A percentile compares a stretch with the other conserved stretches of the same genome.
Evolutionary conservation across 2,113 vertebrate genomes (phyloP).

Genomic region (Tylochromis polylepis): DNA sequence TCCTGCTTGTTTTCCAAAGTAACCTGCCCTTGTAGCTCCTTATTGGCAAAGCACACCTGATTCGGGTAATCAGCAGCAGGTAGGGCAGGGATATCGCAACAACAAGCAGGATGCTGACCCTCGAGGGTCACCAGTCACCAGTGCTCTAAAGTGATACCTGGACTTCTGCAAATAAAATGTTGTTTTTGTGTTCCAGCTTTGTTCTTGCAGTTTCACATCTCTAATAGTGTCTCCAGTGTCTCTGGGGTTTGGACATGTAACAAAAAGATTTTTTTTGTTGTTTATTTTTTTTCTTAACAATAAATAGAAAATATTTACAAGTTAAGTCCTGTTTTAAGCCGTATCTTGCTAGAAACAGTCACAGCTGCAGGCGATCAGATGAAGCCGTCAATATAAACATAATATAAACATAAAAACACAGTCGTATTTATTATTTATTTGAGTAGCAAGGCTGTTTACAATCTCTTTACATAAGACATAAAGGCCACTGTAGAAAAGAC

Average conservation of each 20-base stretch:
- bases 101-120: too few relatives aligned
- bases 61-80: too few relatives aligned
- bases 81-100: too few relatives aligned
- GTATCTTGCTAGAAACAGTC: background rate
- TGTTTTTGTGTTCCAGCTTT: background rate
- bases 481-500: background rate
- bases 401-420: background rate
- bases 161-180: background rate
- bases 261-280: background rate
- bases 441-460: background rate
- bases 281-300: background rate
- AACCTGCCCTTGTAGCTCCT: too few relatives aligned
- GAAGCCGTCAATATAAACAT: background rate
- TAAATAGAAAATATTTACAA: background rate
- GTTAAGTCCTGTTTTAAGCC: background rate
- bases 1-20: too few relatives aligned
- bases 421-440: background rate
- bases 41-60: too few relatives aligned
- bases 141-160: background rate
- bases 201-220: background rate
- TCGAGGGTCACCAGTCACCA: too few relatives aligned
- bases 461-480: background rate
- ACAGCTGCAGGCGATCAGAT: background rate
- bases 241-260: background rate
- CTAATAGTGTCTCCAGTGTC: background rate